These are phyloP conservation scores for Acronicta aceris DNA, from an alignment of 2,888 invertebrate species.

Conservation along the genomic window DNA sequence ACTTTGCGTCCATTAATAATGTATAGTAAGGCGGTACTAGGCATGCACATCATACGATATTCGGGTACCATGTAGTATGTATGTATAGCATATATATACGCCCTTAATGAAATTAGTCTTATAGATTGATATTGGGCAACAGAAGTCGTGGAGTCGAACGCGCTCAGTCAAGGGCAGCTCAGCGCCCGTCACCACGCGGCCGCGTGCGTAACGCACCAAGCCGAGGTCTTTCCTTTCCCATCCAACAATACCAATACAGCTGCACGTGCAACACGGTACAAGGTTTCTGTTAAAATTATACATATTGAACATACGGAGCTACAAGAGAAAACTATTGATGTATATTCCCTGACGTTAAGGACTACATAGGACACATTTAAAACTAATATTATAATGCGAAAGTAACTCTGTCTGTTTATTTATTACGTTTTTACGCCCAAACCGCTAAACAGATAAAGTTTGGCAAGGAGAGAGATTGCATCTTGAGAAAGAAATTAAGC, in stretches of 20 bases:
- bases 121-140: constrained; percentile 45
- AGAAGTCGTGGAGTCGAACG: constrained; percentile 61
- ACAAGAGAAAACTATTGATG: constrained; percentile 13
- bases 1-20: too few relatives aligned
- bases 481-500: too few relatives aligned
- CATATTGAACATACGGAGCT: constrained; percentile 3
- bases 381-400: too few relatives aligned
- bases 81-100: constrained; percentile 1
- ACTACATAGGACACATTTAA: too few relatives aligned
- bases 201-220: constrained; percentile 64
- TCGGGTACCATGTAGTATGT: not conserved
- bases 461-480: too few relatives aligned
- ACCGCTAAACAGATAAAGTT: too few relatives aligned
- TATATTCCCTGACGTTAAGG: constrained; percentile 10
- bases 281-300: constrained; percentile 29
- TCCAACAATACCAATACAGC: constrained; percentile 57
- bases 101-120: constrained; percentile 19
- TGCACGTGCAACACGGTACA: constrained; percentile 52
- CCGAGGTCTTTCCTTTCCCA: constrained; percentile 85
- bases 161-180: constrained; percentile 85
- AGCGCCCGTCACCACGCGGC: constrained; percentile 76
- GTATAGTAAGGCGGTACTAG: too few relatives aligned
- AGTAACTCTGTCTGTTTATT: too few relatives aligned
- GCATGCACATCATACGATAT: not conserved
- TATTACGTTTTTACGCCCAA: too few relatives aligned